These are phyloP conservation scores for Monochamus alternatus DNA, from an alignment of 2,888 invertebrate genomes.

Conservation along the genomic window DNA sequence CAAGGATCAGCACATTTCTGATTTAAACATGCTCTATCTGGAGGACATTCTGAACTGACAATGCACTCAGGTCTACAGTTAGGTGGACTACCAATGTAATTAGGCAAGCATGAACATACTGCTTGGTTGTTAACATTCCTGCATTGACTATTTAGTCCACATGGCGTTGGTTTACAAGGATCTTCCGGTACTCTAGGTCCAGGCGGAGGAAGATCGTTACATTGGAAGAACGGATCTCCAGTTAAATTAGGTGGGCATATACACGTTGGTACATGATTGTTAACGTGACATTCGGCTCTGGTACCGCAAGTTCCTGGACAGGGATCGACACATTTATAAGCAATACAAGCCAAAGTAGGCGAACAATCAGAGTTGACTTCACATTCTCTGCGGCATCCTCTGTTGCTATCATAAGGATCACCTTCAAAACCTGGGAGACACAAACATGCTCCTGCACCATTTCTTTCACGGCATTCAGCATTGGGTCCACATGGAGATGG, in stretches of 20 bases:
- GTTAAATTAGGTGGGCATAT: slow-evolving; percentile 83
- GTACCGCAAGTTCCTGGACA: slow-evolving; percentile 89
- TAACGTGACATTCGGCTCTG: slow-evolving; percentile 84
- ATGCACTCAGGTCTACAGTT: slow-evolving; percentile 89
- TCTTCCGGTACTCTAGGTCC: slow-evolving; percentile 73
- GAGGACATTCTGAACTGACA: slow-evolving; percentile 89
- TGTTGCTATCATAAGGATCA: slow-evolving; percentile 82
- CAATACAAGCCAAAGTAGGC: slow-evolving; percentile 82
- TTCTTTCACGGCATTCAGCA: slow-evolving; percentile 87
- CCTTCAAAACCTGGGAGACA: slow-evolving; percentile 87
- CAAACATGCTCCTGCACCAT: slow-evolving; percentile 89
- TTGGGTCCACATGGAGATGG: slow-evolving; percentile 91
- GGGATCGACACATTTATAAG: slow-evolving; percentile 89
- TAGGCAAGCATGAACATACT: slow-evolving; percentile 88
- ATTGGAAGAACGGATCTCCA: slow-evolving; percentile 88
- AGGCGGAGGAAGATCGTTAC: slow-evolving; percentile 74
- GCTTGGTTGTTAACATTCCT: slow-evolving; percentile 85
- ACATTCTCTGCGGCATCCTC: slow-evolving; percentile 84
- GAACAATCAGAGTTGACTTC: slow-evolving; percentile 85
- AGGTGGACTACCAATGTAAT: slow-evolving; percentile 85
- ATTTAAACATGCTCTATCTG: slow-evolving; percentile 87
- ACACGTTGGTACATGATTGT: slow-evolving; percentile 86
- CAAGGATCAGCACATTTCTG: slow-evolving; percentile 92
- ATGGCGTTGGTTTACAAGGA: slow-evolving; percentile 88
- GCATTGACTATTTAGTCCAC: slow-evolving; percentile 91